Percentiles rank a stretch among this genome's conserved stretches.
Conservation (phyloP, 2,888 invertebrate species). For the Bellardia pandia region DNA sequence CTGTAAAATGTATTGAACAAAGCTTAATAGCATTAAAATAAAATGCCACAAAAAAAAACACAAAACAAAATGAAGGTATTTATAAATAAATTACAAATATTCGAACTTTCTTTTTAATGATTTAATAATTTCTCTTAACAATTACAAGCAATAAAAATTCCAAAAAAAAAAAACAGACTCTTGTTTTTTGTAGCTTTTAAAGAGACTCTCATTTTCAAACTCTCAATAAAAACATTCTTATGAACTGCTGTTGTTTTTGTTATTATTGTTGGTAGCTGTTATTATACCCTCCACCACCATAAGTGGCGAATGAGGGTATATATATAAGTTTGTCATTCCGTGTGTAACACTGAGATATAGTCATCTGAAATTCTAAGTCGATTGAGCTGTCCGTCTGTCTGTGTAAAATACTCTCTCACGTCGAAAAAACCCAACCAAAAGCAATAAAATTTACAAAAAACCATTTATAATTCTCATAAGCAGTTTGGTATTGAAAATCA, state of each 20-base stretch:
- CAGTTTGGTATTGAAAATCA: too few species aligned
- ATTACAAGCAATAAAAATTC: not conserved
- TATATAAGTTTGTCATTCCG: too few species aligned
- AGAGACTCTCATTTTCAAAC: not conserved
- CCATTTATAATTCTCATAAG: too few species aligned
- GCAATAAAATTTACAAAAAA: too few species aligned
- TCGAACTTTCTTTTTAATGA: constrained; percentile 49
- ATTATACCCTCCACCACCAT: not conserved
- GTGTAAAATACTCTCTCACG: too few species aligned
- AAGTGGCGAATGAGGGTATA: too few species aligned
- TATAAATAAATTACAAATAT: constrained; percentile 2
- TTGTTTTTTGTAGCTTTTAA: not conserved
- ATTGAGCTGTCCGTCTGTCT: too few species aligned
- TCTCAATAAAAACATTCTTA: constrained; percentile 23
- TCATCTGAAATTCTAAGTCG: too few species aligned
- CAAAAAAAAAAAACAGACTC: not conserved
- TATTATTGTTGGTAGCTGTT: not conserved
- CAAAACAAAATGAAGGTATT: constrained; percentile 1
- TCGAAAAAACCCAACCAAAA: too few species aligned
- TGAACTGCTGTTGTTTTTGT: not conserved
- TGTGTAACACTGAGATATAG: too few species aligned
- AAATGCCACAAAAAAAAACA: constrained; percentile 10
- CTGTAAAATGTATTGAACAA: not conserved
- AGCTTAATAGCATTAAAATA: not conserved
- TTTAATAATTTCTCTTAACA: constrained; percentile 29